A percentile compares a stretch with the other conserved stretches of the same genome.
Evolutionary conservation across 2,797 vertebrate genomes (phyloP).

Genomic region (Centropyge bicolor): DNA sequence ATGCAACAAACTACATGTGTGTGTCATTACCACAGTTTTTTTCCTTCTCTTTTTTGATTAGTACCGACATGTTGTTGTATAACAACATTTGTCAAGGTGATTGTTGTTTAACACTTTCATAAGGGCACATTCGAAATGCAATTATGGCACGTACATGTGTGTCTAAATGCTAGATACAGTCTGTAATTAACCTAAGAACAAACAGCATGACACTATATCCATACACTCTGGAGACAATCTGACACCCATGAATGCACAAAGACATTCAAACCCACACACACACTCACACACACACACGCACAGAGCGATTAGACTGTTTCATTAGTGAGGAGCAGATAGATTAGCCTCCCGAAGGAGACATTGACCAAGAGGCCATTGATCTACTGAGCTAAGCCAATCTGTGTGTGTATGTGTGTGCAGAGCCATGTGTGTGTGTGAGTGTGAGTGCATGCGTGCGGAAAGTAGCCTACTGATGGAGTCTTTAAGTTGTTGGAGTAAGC

Average conservation of each 20-base stretch:
- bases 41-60: no score
- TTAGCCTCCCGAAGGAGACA: conserved; percentile 79
- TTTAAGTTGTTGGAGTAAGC: conserved; percentile 83
- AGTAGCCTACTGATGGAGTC: conserved; percentile 80
- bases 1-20: background rate
- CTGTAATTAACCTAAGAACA: conserved; percentile 60
- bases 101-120: conserved; percentile 4
- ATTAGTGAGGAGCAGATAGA: conserved; percentile 82
- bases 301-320: conserved; percentile 70
- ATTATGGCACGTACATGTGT: background rate
- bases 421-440: conserved; percentile 20
- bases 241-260: conserved; percentile 37
- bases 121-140: background rate
- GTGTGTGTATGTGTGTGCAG: conserved; percentile 8
- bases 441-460: conserved; percentile 28
- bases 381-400: conserved; percentile 78
- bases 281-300: conserved; percentile 13
- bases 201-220: conserved; percentile 46
- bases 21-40: background rate
- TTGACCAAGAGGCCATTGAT: conserved; percentile 83
- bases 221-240: conserved; percentile 49
- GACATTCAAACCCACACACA: conserved; percentile 24
- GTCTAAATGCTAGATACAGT: conserved; percentile 8
- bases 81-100: background rate
- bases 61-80: background rate